These are phyloP conservation scores for Petromus typicus DNA, from an alignment of 2,113 vertebrate genomes.

Conservation along the genomic window DNA sequence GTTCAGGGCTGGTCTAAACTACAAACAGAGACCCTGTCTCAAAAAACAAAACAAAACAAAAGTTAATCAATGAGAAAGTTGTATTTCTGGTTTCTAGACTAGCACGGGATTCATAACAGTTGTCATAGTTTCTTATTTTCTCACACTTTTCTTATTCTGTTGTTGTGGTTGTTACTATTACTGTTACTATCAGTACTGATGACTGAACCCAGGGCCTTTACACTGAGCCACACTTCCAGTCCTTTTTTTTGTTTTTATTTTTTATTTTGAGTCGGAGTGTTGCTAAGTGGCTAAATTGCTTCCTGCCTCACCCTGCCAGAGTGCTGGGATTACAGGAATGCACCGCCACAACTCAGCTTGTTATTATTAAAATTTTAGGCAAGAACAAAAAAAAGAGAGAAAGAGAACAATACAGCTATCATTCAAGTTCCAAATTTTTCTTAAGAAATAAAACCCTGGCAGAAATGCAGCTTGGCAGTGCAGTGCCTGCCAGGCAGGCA, in stretches of 20 bases:
- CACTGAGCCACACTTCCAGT: background rate
- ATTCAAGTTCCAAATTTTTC: background rate
- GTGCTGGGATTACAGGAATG: background rate
- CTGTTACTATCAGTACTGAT: background rate
- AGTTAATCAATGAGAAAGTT: background rate
- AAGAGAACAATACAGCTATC: background rate
- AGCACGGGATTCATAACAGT: background rate
- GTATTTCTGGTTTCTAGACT: background rate
- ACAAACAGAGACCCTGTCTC: too few relatives aligned
- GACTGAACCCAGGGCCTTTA: background rate
- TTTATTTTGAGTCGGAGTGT: background rate
- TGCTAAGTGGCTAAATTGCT: background rate
- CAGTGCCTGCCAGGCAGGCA: too few relatives aligned
- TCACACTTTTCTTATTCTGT: background rate
- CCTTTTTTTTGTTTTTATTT: background rate
- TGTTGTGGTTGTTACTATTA: background rate
- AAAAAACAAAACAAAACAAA: too few relatives aligned
- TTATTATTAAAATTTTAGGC: background rate
- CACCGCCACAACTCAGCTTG: background rate
- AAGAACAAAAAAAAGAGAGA: background rate
- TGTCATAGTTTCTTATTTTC: background rate
- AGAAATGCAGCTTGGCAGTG: too few relatives aligned
- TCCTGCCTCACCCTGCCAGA: background rate
- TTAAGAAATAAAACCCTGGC: background rate
- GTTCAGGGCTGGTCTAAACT: too few relatives aligned